Base-by-base conservation (phyloP, 2,113 vertebrate genomes). In the Centrocercus urophasianus region DNA sequence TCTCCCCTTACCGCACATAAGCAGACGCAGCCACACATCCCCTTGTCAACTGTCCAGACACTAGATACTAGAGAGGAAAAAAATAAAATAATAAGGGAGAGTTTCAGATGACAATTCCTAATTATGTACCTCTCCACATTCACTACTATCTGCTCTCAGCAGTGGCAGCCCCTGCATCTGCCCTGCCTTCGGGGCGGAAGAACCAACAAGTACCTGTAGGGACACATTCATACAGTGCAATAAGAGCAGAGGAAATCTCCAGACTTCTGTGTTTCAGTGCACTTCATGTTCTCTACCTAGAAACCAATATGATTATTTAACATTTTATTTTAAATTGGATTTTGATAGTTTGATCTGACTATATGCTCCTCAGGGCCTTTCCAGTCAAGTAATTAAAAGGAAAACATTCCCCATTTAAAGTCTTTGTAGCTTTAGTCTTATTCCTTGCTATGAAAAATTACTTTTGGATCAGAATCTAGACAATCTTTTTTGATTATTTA, bases 401-500 rank as follows among this genome's bases (percentile, higher is more conserved):
- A 71, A 63, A 75, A 70, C 52, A 10, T 60, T 45, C 48, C 47
- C 79, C 72, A 80, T 36, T 69, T 86, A 57, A 95, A 93, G 38
- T 47, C 91, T 91, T 96, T 92, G 72, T 96, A 90, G 72, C 13
- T 66, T 61, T 52, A 93, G 76, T 83, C 72, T 87, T 84, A 79
- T 78, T 95, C 95, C 74, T 95, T 84, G 63, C 78, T 96, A 84
- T 96, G 96, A 98, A 97, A 98, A 97, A 97, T 97, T 92, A 80
- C 91, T 95, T 97, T 98, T 97, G 98, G 98, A 98, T 95, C 89
- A 76, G 94, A 97, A 97, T 97, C 92, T 97, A 93, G 97, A 98
- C 97, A 98, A 98, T 98, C 97, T 98, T 97, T 98, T 98, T 97
- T 98, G 98, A 98, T 98, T 98, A 97, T 98, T 98, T 96, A 97